phyloP scores from a whole-genome alignment of 2,113 vertebrate genomes.

The Sphaerodactylus townsendi region DNA sequence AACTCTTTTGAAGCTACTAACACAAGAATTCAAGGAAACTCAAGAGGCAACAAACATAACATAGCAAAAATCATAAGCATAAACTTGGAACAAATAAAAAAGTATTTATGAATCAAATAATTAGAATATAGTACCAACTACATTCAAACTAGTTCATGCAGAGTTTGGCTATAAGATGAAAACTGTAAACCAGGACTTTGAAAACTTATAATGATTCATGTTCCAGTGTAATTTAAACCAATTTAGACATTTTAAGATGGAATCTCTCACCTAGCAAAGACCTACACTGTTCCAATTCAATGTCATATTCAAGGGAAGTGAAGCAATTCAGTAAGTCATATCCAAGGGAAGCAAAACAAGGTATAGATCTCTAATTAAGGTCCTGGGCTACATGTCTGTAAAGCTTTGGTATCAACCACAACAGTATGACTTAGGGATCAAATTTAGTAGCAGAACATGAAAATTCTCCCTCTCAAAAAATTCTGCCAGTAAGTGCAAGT shows the following conservation, averaged over 20 bases:
- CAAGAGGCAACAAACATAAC: background rate
- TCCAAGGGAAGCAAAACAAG: no score
- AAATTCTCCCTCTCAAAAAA: no score
- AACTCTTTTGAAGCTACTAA: background rate
- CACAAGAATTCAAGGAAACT: background rate
- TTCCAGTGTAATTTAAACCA: background rate
- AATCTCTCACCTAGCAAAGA: background rate
- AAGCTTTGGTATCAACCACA: background rate
- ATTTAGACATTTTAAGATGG: background rate
- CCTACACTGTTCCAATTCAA: no score
- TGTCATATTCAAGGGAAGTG: no score
- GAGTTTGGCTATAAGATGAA: no score
- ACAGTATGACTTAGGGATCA: background rate
- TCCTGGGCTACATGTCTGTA: background rate
- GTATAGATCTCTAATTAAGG: background rate
- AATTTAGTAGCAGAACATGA: background rate
- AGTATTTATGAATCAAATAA: no score
- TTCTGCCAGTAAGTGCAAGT: background rate
- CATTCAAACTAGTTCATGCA: no score
- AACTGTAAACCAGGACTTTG: no score
- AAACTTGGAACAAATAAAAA: no score
- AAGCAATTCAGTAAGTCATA: no score
- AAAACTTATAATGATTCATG: background rate
- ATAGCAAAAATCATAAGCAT: background rate
- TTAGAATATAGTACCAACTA: no score